Evolutionary conservation across 37 sponge, comb jelly and placozoan species (phyloP).

Genomic region (Beroe forskalii): DNA sequence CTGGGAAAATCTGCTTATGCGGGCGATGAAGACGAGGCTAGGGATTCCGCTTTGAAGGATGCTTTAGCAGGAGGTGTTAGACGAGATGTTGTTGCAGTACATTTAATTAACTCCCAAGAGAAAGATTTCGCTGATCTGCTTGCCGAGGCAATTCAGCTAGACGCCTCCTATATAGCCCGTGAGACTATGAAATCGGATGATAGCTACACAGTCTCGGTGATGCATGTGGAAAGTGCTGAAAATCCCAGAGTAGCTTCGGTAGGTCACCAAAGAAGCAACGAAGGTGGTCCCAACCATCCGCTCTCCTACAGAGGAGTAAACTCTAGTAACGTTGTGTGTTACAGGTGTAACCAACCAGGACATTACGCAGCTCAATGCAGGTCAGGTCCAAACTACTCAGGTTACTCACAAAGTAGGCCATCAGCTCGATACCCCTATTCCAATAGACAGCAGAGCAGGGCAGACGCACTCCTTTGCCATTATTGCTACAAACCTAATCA

Average conservation of each 20-base stretch:
- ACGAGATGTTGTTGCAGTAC: not conserved
- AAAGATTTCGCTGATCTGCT: not conserved
- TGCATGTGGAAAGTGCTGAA: not conserved
- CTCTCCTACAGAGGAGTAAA: too few relatives aligned
- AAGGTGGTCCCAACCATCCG: not conserved
- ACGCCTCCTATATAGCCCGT: conserved; percentile 12
- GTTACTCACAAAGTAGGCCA: not conserved
- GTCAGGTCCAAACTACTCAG: too few relatives aligned
- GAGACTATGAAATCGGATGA: not conserved
- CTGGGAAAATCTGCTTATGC: not conserved
- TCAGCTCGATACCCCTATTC: not conserved
- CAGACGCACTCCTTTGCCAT: not conserved
- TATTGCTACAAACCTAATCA: not conserved
- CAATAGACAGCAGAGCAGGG: not conserved
- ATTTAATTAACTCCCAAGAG: not conserved
- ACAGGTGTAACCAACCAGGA: not conserved
- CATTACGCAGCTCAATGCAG: not conserved
- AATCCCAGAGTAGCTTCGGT: not conserved
- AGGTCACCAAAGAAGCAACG: not conserved
- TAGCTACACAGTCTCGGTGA: not conserved
- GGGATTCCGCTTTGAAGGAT: conserved; percentile 8
- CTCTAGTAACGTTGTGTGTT: not conserved
- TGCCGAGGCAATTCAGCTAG: conserved; percentile 7
- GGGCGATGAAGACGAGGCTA: not conserved
- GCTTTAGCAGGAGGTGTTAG: conserved; percentile 15